A percentile compares a stretch with the other conserved stretches of the same genome.
phyloP scores from a whole-genome alignment of 2,797 vertebrate genomes.

The Apogon talboti region DNA sequence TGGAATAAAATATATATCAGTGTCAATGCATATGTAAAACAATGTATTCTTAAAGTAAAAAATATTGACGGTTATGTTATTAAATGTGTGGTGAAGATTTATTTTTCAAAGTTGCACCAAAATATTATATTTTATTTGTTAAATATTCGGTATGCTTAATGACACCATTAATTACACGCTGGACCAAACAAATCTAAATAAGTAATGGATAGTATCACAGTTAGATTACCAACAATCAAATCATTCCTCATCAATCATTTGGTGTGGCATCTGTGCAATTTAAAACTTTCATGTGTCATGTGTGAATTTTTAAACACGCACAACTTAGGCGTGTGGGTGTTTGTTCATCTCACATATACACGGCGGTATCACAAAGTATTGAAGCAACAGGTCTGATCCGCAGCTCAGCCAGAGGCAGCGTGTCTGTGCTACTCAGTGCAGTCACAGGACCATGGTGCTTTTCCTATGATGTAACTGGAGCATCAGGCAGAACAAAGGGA shows the following conservation, averaged over 20 bases:
- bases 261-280: neutral
- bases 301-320: neutral
- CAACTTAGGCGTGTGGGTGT: neutral
- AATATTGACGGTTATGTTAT: too few relatives aligned
- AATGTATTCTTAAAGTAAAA: too few relatives aligned
- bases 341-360: neutral
- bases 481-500: slow-evolving; percentile 80
- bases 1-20: neutral
- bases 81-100: too few relatives aligned
- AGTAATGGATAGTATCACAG: neutral
- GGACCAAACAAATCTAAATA: slow-evolving; percentile 4
- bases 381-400: slow-evolving; percentile 66
- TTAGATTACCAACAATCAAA: slow-evolving; percentile 6
- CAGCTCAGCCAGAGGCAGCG: slow-evolving; percentile 34
- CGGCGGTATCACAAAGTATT: slow-evolving; percentile 15
- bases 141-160: too few relatives aligned
- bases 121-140: too few relatives aligned
- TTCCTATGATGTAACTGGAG: slow-evolving; percentile 83
- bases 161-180: neutral
- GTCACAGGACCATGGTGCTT: slow-evolving; percentile 72
- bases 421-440: slow-evolving; percentile 40
- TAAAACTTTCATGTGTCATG: slow-evolving; percentile 8
- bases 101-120: too few relatives aligned
- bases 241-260: slow-evolving; percentile 7
- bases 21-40: too few relatives aligned